Evolutionary conservation across 2,888 invertebrate species (phyloP), one percentile per base, ranked within the genome.

Genomic region (Nephrotoma appendiculata): DNA sequence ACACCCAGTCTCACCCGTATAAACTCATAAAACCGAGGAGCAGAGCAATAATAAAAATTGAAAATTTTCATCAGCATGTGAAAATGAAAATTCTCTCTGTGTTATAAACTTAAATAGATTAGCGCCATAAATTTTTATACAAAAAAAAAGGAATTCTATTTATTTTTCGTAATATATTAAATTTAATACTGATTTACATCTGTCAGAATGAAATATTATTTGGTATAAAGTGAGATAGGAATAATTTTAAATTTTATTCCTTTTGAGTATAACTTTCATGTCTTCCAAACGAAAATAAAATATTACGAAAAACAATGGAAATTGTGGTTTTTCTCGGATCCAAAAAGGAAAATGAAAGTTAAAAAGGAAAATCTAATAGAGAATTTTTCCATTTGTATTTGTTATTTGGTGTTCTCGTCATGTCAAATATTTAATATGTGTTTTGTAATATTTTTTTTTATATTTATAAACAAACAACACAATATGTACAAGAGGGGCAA

Each of bases 141-240:
- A 12, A 48, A 48, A 48, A n/a, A 71, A 71, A 5, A 31, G 31
- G 31, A 71, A 71, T 71, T 71, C 71, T 31, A 84, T 84, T 42
- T 84, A 15, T 84, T 84, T 84, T 84, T 15, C 42, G 84, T 84
- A 42, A 84, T 84, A 84, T 84, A 84, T 84, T 84, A 84, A 84
- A 84, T 84, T 84, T 84, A 84, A 84, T 84, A 84, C 84, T 84
- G 84, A 84, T 84, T 84, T 84, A 84, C 84, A 84, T 84, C 84
- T 84, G 84, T 84, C 84, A 42, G 43, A 84, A 84, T 84, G 84
- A 84, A 84, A 84, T 84, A 84, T 84, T 84, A 71, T 71, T 71
- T 71, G 71, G 71, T 71, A 71, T 11, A 31, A 31, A 31, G 71
- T 9, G 71, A 71, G 71, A 71, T 71, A 71, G 71, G 71, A 71